Base-by-base conservation (phyloP, 2,888 invertebrate genomes). In the Hecatera dysodea region DNA sequence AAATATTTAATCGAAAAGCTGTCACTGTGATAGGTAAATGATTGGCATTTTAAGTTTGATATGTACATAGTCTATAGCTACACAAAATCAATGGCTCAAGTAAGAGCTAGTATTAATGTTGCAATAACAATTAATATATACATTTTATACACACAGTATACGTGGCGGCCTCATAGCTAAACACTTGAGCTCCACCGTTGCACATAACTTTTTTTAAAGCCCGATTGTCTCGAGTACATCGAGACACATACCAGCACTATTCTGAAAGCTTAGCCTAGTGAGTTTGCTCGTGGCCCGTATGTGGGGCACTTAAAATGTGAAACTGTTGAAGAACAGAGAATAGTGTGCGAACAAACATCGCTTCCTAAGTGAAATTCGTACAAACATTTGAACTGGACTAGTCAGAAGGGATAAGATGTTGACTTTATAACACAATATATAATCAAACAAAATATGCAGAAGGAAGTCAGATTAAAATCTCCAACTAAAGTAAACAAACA, bases 221-320 rank as follows among this genome's bases (percentile, higher is more conserved):
- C 39, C 48, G 33, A 33, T 50, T 27, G 42, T 56, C 52, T 48
- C 36, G 22, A 53, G 27, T 66, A 72, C 56, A 57, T 71, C 60
- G 59, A 33, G 62, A 75, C 74, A 78, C 78, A 82, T 81, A 74
- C 53, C 82, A 76, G 72, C 84, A 83, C 83, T 85, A 85, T 80
- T 83, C 73, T 69, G 65, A 85, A 86, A 80, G 83, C 77, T 82
- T 79, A 67, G 66, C 75, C 75, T 65, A 75, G 71, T 62, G 71
- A 84, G 83, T 84, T 84, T 75, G 81, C 75, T 83, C 80, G 87
- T 82, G 78, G 84, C 81, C 84, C 85, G 81, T 85, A 90, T 90
- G 86, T 87, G 85, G 86, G 86, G 84, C 87, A 90, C 90, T 90
- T 88, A 87, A 85, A 84, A 86, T 85, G 81, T 84, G 86, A 85